Percentiles rank a stretch among this genome's conserved stretches.
phyloP scores from a whole-genome alignment of 2,113 vertebrate genomes.

The Felis chaus region DNA sequence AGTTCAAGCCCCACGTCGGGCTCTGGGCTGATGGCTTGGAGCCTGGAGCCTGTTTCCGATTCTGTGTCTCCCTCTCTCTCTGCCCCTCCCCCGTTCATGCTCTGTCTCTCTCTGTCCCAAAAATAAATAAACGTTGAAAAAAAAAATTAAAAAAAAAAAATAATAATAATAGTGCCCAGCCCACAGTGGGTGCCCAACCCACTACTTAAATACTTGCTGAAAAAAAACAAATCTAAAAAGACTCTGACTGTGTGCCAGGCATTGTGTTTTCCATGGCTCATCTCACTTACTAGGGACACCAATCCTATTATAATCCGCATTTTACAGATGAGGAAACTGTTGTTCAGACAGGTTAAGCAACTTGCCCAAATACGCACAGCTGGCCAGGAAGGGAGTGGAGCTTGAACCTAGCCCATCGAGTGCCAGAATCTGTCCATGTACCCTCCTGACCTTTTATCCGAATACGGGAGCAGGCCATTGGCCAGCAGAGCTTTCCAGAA shows the following conservation, averaged over 20 bases:
- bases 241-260: not conserved
- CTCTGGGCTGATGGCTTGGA: too few relatives aligned
- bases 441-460: not conserved
- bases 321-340: not conserved
- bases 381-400: not conserved
- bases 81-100: not conserved
- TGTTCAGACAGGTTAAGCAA: constrained; percentile 33
- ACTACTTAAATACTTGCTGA: not conserved
- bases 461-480: not conserved
- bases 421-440: not conserved
- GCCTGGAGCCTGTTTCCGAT: too few relatives aligned
- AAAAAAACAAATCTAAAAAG: not conserved
- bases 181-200: not conserved
- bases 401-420: not conserved
- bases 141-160: too few relatives aligned
- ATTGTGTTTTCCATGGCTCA: not conserved
- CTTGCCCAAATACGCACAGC: not conserved
- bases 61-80: not conserved
- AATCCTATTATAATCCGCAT: not conserved
- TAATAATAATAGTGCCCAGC: not conserved
- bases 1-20: too few relatives aligned
- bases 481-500: not conserved
- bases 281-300: not conserved
- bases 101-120: not conserved
- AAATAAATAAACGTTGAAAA: too few relatives aligned